These are phyloP conservation scores for Cyrtorhinus lividipennis DNA, from an alignment of 1,140 invertebrate genomes.

Conservation along the genomic window DNA sequence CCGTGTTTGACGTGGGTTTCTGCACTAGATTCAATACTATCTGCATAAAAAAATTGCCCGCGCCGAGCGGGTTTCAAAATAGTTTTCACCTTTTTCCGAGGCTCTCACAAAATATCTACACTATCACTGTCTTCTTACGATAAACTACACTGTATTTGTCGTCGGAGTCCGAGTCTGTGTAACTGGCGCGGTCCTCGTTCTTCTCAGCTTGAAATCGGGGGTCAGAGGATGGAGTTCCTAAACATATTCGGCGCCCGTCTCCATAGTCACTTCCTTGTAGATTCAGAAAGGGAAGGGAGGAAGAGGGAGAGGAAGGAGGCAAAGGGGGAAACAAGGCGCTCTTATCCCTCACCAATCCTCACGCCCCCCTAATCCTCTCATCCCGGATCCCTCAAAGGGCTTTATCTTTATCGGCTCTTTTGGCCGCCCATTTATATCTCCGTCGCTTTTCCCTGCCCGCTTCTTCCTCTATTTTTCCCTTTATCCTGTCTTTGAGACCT, in stretches of 20 bases:
- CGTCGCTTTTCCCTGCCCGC: constrained; percentile 27
- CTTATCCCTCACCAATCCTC: no score
- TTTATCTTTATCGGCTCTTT: constrained; percentile 30
- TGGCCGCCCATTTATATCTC: constrained; percentile 28
- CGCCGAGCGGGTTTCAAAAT: constrained; percentile 70
- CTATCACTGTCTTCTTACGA: constrained; percentile 20
- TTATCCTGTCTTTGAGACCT: constrained; percentile 35
- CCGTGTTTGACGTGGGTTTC: constrained; percentile 85
- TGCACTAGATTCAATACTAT: constrained; percentile 83
- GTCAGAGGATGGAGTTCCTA: no score
- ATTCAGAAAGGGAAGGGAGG: no score
- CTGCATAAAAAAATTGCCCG: constrained; percentile 85
- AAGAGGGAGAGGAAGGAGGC: no score
- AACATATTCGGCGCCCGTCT: no score
- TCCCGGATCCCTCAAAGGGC: constrained; percentile 33
- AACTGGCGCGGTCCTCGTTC: constrained; percentile 7
- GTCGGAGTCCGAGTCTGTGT: constrained; percentile 18
- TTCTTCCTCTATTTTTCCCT: constrained; percentile 29
- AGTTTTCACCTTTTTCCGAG: constrained; percentile 30
- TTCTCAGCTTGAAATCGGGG: no score
- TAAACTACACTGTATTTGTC: constrained; percentile 18
- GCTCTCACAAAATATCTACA: constrained; percentile 19
- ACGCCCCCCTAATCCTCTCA: no score
- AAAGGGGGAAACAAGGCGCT: no score
- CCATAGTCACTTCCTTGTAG: no score